Evolutionary conservation across 2,888 invertebrate genomes (phyloP).

Genomic region (Amphipoea lucens): DNA sequence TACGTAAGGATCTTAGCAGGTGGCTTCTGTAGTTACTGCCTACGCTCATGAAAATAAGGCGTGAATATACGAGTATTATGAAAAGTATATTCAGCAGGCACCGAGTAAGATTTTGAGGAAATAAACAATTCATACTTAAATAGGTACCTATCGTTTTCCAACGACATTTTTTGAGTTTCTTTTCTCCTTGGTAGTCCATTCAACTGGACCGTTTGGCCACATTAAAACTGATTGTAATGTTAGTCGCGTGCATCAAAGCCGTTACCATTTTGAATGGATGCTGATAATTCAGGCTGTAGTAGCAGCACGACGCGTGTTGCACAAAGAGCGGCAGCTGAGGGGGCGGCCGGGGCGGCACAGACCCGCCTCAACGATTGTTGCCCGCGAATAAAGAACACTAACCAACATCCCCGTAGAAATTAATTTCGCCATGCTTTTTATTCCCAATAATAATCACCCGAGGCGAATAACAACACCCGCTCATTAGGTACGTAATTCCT

Average conservation of each 20-base stretch:
- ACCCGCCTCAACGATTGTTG: conserved; percentile 81
- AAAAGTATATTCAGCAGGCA: neutral
- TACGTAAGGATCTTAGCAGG: no score
- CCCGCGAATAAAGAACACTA: conserved; percentile 64
- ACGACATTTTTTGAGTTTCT: neutral
- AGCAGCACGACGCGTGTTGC: conserved; percentile 65
- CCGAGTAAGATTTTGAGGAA: neutral
- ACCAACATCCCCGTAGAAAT: conserved; percentile 68
- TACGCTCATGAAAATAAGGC: no score
- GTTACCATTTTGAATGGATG: conserved; percentile 53
- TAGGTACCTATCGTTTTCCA: neutral
- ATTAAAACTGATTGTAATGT: conserved; percentile 32
- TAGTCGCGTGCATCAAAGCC: conserved; percentile 54
- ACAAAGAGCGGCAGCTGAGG: conserved; percentile 72
- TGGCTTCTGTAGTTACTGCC: no score
- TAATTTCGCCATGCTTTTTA: conserved; percentile 70
- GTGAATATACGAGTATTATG: no score
- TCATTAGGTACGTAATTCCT: conserved; percentile 59
- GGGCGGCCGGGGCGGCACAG: conserved; percentile 81
- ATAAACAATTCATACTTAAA: neutral
- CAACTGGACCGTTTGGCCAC: neutral
- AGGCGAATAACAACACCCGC: conserved; percentile 41
- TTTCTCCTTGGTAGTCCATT: neutral
- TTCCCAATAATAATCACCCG: conserved; percentile 51
- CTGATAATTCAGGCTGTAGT: conserved; percentile 47